A percentile compares a stretch with the other conserved stretches of the same genome.
These are phyloP conservation scores for Heliothis virescens DNA, from an alignment of 1,140 invertebrate species.

Conservation along the genomic window DNA sequence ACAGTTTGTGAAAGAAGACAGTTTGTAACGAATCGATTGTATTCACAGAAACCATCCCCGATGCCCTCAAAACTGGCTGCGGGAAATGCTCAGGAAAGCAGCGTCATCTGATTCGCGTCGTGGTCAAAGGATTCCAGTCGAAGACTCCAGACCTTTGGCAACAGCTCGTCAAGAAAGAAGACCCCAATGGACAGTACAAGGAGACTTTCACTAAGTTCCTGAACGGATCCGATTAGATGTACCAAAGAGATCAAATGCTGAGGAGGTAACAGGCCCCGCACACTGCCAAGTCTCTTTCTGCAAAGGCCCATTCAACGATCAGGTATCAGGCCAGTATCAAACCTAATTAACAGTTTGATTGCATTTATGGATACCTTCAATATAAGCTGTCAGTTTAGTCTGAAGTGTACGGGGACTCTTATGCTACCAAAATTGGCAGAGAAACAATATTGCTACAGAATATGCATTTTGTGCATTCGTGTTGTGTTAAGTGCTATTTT, in stretches of 20 bases:
- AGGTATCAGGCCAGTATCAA: not conserved
- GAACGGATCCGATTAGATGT: conserved; percentile 57
- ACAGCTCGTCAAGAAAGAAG: conserved; percentile 74
- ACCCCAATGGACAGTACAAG: conserved; percentile 75
- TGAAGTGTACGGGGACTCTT: not conserved
- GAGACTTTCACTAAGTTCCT: conserved; percentile 69
- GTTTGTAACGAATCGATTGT: not conserved
- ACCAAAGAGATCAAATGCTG: not conserved
- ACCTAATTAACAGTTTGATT: not conserved
- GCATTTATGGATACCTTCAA: too few species aligned
- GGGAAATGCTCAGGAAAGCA: conserved; percentile 86
- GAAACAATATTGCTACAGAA: not conserved
- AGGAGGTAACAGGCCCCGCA: not conserved
- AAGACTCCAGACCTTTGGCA: conserved; percentile 80
- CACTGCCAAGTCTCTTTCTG: too few species aligned
- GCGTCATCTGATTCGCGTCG: conserved; percentile 87
- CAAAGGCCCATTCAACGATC: not conserved
- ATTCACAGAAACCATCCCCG: conserved; percentile 87
- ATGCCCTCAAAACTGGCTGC: conserved; percentile 87
- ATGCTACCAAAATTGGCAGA: too few species aligned
- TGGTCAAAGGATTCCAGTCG: conserved; percentile 81
- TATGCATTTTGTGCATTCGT: not conserved
- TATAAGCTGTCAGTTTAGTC: not conserved
- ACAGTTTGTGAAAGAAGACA: too few species aligned
- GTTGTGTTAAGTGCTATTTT: not conserved